Evolutionary conservation across 2,888 invertebrate species (phyloP).

Genomic region (Hedya salicella): DNA sequence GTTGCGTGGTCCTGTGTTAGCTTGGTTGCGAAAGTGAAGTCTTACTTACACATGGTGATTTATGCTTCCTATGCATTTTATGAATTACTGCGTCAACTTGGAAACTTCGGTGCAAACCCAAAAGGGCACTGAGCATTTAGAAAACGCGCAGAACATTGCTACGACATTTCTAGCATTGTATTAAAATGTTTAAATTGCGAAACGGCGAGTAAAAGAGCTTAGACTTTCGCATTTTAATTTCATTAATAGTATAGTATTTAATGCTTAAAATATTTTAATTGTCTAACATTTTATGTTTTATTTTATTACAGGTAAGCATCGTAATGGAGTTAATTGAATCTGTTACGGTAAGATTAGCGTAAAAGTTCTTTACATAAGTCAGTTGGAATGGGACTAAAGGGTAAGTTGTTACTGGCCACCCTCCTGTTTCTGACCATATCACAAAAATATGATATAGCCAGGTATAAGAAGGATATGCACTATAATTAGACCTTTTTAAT

Average conservation of each 20-base stretch:
- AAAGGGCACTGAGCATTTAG: slow-evolving; percentile 18
- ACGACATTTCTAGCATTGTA: neutral
- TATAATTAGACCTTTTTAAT: no score
- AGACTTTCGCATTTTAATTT: slow-evolving; percentile 14
- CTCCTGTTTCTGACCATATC: no score
- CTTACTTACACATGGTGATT: slow-evolving; percentile 40
- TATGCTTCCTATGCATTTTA: slow-evolving; percentile 40
- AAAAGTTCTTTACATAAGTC: neutral
- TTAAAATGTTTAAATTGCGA: neutral
- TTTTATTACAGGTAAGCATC: slow-evolving; percentile 58
- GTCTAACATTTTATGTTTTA: slow-evolving; percentile 33
- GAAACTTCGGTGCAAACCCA: slow-evolving; percentile 6
- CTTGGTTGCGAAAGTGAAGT: slow-evolving; percentile 41
- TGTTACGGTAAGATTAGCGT: slow-evolving; percentile 20
- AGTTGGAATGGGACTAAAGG: no score
- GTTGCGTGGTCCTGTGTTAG: slow-evolving; percentile 29
- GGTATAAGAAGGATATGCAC: no score
- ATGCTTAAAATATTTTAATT: slow-evolving; percentile 4
- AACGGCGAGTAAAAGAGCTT: neutral
- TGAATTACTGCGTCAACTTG: slow-evolving; percentile 28
- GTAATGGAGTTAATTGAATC: neutral
- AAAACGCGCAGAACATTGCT: slow-evolving; percentile 7
- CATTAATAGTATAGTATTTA: slow-evolving; percentile 5
- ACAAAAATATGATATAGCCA: no score
- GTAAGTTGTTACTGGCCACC: no score